Percentiles rank a stretch among this genome's conserved stretches.
Evolutionary conservation across 2,797 vertebrate species (phyloP).

Genomic region (Myotis pilosus): DNA sequence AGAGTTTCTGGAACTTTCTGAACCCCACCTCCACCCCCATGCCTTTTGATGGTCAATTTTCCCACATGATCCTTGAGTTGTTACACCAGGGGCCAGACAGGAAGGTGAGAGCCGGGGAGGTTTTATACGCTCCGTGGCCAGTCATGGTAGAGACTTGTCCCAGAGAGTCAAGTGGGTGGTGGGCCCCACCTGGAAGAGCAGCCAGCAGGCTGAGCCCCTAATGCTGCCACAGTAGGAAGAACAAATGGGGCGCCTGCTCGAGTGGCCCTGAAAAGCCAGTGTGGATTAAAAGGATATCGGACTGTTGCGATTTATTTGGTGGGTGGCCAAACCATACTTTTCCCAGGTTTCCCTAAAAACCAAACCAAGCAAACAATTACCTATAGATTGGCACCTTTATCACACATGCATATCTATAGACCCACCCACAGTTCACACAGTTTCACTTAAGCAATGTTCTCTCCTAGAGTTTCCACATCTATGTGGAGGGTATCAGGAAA

Average conservation of each 20-base stretch:
- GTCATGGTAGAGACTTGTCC: not conserved
- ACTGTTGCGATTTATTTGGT: not conserved
- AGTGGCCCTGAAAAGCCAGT: not conserved
- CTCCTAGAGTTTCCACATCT: not conserved
- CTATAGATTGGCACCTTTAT: not conserved
- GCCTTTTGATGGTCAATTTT: not conserved
- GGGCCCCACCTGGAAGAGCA: not conserved
- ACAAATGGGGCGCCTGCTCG: not conserved
- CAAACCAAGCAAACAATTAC: not conserved
- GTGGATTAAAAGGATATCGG: not conserved
- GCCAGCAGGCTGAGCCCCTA: not conserved
- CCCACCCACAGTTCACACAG: not conserved
- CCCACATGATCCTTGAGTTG: not conserved
- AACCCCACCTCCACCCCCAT: accelerated
- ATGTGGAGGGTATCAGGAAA: not conserved
- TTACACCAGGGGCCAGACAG: not conserved
- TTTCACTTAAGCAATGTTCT: not conserved
- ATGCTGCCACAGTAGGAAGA: not conserved
- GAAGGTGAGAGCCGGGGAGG: not conserved
- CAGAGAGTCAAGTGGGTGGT: not conserved
- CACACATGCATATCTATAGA: not conserved
- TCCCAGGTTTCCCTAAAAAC: not conserved
- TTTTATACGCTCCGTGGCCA: not conserved
- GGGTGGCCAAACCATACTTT: not conserved
- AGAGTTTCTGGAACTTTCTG: not conserved